Evolutionary conservation across 2,113 vertebrate species (phyloP).

Genomic region (Crotophaga sulcirostris): DNA sequence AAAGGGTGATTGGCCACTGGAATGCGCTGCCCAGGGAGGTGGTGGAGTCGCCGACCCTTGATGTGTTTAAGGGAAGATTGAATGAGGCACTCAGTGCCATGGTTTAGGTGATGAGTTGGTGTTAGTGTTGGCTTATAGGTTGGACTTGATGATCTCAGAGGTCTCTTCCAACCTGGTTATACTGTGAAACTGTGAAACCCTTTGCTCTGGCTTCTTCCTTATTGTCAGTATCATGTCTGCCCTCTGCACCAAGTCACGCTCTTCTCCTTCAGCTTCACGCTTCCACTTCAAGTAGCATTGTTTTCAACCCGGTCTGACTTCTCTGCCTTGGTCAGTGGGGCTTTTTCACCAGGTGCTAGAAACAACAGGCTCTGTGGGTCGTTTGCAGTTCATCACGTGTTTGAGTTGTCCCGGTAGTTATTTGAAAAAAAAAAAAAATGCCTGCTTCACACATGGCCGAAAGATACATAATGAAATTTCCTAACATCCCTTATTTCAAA

Average conservation of each 20-base stretch:
- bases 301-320: neutral
- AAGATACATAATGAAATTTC: neutral
- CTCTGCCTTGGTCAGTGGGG: neutral
- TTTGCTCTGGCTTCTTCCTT: neutral
- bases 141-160: too few species aligned
- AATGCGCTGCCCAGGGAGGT: too few species aligned
- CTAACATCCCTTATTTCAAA: neutral
- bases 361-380: neutral
- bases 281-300: neutral
- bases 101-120: too few species aligned
- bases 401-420: neutral
- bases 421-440: neutral
- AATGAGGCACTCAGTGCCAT: too few species aligned
- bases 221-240: accelerated
- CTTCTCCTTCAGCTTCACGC: neutral
- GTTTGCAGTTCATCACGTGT: conserved; percentile 13
- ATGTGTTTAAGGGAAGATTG: too few species aligned
- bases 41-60: too few species aligned
- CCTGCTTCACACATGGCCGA: neutral
- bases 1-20: too few species aligned
- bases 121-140: too few species aligned
- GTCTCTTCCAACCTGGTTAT: too few species aligned
- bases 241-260: accelerated
- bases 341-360: neutral
- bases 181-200: too few species aligned